Evolutionary conservation across 35 echinoderm and acorn worm species (phyloP).

Genomic region (Apostichopus californicus): DNA sequence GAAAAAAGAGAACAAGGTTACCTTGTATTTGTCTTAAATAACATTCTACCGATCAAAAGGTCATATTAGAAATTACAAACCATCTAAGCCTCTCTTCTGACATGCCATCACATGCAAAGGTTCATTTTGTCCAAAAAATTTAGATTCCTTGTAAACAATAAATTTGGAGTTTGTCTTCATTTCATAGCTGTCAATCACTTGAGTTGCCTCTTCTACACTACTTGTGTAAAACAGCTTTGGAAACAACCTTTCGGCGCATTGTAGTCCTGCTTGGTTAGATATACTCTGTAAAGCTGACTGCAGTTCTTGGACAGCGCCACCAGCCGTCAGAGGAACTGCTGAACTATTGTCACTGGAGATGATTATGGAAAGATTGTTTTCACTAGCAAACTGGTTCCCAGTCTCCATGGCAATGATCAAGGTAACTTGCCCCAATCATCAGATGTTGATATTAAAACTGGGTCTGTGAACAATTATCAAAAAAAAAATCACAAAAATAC

Average conservation of each 20-base stretch:
- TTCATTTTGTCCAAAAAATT: constrained; percentile 38
- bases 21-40: too few species aligned
- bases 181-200: constrained; percentile 28
- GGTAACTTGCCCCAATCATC: neutral
- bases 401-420: neutral
- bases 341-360: neutral
- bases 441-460: too few species aligned
- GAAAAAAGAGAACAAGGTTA: too few species aligned
- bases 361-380: neutral
- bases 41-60: too few species aligned
- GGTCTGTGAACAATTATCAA: too few species aligned
- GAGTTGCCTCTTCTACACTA: neutral
- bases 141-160: constrained; percentile 47
- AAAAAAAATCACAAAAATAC: too few species aligned
- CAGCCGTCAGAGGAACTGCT: neutral
- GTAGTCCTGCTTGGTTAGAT: neutral
- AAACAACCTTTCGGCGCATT: neutral
- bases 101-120: constrained; percentile 46
- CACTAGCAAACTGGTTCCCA: neutral
- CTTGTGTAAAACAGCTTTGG: constrained; percentile 33
- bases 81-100: neutral
- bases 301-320: neutral
- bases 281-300: neutral
- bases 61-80: neutral
- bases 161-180: constrained; percentile 26